Evolutionary conservation across 2,113 vertebrate species (phyloP), one percentile per base, ranked within the genome.

Genomic region (Puffinus mauretanicus): DNA sequence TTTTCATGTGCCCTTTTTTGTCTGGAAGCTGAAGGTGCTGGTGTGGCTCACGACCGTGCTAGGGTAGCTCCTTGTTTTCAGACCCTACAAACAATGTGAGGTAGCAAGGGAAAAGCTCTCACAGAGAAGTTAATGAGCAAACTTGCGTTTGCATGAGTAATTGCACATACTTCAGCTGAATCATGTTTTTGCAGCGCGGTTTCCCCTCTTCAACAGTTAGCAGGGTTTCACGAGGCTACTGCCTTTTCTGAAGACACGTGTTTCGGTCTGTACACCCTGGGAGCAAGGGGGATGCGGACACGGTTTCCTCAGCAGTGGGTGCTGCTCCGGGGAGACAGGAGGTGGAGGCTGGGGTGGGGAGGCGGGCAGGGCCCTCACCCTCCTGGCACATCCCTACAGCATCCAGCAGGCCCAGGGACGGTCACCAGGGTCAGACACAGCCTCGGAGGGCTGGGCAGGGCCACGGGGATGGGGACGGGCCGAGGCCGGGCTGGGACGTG

Each of bases 261-360:
- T 34, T 60, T 76, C 16, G 3, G n/a, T 38, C 16, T 32, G 25
- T 38, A 14, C 14, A 3, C 51, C 25, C 6, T 3, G 1, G 46
- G 51, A n/a, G 7, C 0, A 3, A 36, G n/a, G 36, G 10, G 42
- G 61, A 6, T 15, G 16, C 2, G 5, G 21, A 6, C 7, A 1
- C 32, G 16, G 32, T 6, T 13, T 77, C 32, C n/a, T 36, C 36
- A 34, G 36, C 36, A 38, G 36, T 38, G 36, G 36, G 36, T 38
- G 36, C 36, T 38, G 36, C 36, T 38, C 36, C 36, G 36, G 17
- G 32, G 26, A 57, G 44, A 5, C 57, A 6, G 8, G 40, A 58
- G 51, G 9, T 24, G 46, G 70, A 1, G 1, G 49, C 15, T 27
- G 38, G 21, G 6, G 3, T n/a, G 36, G 67, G 34, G 11, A 82